Percentiles rank a stretch among this genome's conserved stretches.
Evolutionary conservation across 2,888 invertebrate genomes (phyloP).

Genomic region (Labia minor): DNA sequence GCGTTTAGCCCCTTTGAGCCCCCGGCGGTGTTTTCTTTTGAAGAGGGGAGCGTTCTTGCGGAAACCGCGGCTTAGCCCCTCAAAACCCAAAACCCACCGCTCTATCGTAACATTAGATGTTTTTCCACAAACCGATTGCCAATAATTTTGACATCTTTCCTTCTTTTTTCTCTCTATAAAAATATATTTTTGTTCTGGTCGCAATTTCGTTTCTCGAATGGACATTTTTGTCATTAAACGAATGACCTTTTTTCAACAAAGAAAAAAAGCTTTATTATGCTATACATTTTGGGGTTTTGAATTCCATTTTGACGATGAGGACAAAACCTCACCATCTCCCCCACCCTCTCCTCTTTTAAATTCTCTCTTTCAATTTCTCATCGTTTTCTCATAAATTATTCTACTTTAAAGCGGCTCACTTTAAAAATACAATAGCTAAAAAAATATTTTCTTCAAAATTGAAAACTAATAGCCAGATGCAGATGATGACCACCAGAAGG

Average conservation of each 20-base stretch:
- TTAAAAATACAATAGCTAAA: not conserved
- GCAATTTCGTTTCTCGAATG: not conserved
- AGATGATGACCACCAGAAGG: not conserved
- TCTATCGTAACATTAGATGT: conserved; percentile 7
- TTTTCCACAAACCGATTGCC: not conserved
- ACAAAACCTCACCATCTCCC: not conserved
- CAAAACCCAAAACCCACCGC: not conserved
- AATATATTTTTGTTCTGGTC: not conserved
- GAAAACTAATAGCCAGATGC: not conserved
- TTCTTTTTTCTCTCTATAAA: not conserved
- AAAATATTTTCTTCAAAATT: not conserved
- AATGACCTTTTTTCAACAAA: not conserved
- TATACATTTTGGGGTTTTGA: not conserved
- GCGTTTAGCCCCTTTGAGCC: not conserved
- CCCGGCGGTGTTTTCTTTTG: not conserved
- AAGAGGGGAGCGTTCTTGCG: not conserved
- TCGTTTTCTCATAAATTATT: not conserved
- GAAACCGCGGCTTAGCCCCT: conserved; percentile 13
- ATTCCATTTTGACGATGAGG: not conserved
- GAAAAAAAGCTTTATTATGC: not conserved
- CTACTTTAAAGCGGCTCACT: not conserved
- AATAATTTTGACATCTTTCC: not conserved
- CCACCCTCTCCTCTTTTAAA: too few species aligned
- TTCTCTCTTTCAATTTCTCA: too few species aligned
- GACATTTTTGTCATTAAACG: conserved; percentile 3